Conservation (phyloP, 1,140 invertebrate genomes). For the Tribolium castaneum region DNA sequence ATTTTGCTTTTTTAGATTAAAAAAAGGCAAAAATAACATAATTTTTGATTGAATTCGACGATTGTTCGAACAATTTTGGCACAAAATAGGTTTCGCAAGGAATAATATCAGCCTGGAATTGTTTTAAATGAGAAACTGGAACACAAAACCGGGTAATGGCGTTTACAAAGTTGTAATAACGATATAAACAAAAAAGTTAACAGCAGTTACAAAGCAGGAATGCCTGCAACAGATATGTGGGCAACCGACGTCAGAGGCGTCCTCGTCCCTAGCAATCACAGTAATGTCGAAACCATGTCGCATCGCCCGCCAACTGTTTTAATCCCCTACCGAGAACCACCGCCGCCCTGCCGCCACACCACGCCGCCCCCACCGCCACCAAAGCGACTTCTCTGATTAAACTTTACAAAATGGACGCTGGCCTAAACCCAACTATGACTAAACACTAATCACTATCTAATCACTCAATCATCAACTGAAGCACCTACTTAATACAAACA, state of each 20-base stretch:
- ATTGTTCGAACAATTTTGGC: too few relatives aligned
- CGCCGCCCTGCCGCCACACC: slow-evolving; percentile 30
- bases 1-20: too few relatives aligned
- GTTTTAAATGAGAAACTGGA: not conserved
- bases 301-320: slow-evolving; percentile 53
- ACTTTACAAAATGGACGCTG: slow-evolving; percentile 7
- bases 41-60: too few relatives aligned
- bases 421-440: not conserved
- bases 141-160: not conserved
- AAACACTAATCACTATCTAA: too few relatives aligned
- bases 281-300: slow-evolving; percentile 62
- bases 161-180: not conserved
- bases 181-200: not conserved
- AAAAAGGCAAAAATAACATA: too few relatives aligned
- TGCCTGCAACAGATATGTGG: slow-evolving; percentile 60
- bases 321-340: slow-evolving; percentile 53
- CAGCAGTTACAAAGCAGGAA: slow-evolving; percentile 30
- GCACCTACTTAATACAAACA: too few relatives aligned
- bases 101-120: too few relatives aligned
- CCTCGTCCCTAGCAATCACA: slow-evolving; percentile 57
- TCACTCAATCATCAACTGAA: too few relatives aligned
- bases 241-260: slow-evolving; percentile 58
- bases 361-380: not conserved
- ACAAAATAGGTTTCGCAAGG: too few relatives aligned
- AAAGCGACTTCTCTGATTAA: slow-evolving; percentile 29